Evolutionary conservation across 2,888 invertebrate genomes (phyloP), one percentile per base, ranked within the genome.

Genomic region (Cylindroiulus punctatus): DNA sequence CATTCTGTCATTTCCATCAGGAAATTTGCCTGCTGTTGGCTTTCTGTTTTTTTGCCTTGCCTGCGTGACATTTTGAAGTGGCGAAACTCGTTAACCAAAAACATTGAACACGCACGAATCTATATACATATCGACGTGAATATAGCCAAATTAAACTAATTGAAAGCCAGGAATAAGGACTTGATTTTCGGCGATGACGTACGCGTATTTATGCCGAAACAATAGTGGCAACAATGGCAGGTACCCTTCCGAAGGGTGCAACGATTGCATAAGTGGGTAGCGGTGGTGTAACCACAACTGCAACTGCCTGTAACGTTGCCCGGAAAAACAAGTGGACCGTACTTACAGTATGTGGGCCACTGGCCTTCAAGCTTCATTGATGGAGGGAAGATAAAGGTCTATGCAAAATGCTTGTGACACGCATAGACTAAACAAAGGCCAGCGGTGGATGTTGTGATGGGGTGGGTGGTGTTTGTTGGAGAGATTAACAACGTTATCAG

Each of bases 311-410:
- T 65, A 26, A 65, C 65, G 65, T 65, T 65, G 65, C 26, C 65
- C 65, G 65, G 65, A 65, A 65, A 65, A 65, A 12, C 65, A 65
- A 65, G 65, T 65, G 65, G 65, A 65, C 65, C 65, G 26, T 65
- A 65, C 26, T 65, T 65, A n/a, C n/a, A n/a, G n/a, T n/a, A 65
- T 65, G 65, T 65, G 65, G 65, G 65, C 26, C 65, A 65, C 65
- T 65, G 26, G 65, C 65, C 65, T 65, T 65, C 65, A 65, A 65
- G 65, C 65, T 65, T 65, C 65, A 65, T 65, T 65, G 65, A 65
- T 65, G 26, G 26, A 65, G 65, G 65, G 65, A 26, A 65, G 65
- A 65, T 26, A 22, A n/a, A 65, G 12, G 19, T 26, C 26, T 10
- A 26, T 65, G 12, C 65, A 65, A 26, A 65, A 65, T 65, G 26